These are phyloP conservation scores for Recurvirostra avosetta DNA, from an alignment of 2,113 vertebrate genomes.

Conservation along the genomic window DNA sequence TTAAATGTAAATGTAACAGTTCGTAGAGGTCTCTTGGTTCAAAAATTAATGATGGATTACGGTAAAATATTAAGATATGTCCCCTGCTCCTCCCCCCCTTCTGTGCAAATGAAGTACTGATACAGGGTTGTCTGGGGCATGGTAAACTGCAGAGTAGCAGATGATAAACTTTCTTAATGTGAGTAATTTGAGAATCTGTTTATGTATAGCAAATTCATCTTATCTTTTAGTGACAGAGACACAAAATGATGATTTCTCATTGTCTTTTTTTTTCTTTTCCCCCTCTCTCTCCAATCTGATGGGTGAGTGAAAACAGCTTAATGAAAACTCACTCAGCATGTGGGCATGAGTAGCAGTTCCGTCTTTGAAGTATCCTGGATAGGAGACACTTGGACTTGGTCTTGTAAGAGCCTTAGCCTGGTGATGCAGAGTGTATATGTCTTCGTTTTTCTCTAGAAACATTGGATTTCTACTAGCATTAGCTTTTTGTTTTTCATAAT, in stretches of 20 bases:
- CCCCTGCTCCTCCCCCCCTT: rapidly evolving
- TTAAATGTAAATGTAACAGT: neutral
- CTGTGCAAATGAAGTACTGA: neutral
- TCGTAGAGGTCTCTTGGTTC: neutral
- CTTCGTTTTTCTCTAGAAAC: neutral
- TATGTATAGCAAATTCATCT: neutral
- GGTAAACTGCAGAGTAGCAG: neutral
- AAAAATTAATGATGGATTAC: neutral
- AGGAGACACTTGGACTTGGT: neutral
- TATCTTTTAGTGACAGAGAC: neutral
- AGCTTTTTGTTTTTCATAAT: neutral
- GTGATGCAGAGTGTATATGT: neutral
- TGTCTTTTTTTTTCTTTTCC: neutral
- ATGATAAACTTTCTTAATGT: neutral
- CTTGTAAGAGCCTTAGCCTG: neutral
- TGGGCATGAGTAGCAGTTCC: neutral
- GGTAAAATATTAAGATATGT: neutral
- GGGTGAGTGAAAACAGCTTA: neutral
- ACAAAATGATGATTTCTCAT: neutral
- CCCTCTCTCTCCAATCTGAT: neutral
- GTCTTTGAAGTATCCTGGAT: neutral
- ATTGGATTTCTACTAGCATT: neutral
- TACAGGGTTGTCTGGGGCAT: neutral
- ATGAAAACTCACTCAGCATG: neutral
- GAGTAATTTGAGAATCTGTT: neutral